A percentile compares a stretch with the other conserved stretches of the same genome.
Evolutionary conservation across 1,140 invertebrate species (phyloP).

Genomic region (Camponotus vicinus): DNA sequence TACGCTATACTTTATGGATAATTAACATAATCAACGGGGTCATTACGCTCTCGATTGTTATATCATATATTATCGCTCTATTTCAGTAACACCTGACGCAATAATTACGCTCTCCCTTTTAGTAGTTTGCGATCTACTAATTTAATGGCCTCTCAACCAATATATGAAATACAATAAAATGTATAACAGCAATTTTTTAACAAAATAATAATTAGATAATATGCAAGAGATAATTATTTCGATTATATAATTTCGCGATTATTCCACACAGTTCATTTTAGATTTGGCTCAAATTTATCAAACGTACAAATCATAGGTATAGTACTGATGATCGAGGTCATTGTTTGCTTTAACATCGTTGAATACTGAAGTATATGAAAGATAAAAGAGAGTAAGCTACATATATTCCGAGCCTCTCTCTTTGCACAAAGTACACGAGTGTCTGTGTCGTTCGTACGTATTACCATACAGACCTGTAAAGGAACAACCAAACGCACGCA

Average conservation of each 20-base stretch:
- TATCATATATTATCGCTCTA: conserved; percentile 49
- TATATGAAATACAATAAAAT: not conserved
- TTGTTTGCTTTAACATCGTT: conserved; percentile 38
- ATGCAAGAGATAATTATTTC: not conserved
- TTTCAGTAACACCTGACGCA: conserved; percentile 50
- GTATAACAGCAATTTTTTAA: not conserved
- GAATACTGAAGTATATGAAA: conserved; percentile 33
- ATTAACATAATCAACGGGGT: conserved; percentile 61
- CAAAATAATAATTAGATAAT: not conserved
- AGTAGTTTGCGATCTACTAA: conserved; percentile 28
- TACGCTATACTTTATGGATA: conserved; percentile 40
- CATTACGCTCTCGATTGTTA: conserved; percentile 54
- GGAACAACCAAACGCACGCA: conserved; percentile 53
- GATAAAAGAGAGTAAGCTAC: conserved; percentile 19
- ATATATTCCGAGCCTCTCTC: conserved; percentile 39
- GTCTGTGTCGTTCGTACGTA: conserved; percentile 25
- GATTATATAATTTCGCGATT: conserved; percentile 2
- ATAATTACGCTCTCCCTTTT: conserved; percentile 41
- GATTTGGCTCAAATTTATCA: not conserved
- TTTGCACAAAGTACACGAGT: conserved; percentile 43
- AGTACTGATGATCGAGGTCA: not conserved
- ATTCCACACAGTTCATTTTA: not conserved
- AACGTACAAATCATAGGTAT: conserved; percentile 1
- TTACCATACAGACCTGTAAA: conserved; percentile 48
- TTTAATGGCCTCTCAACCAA: not conserved